A percentile compares a stretch with the other conserved stretches of the same genome.
Conservation (phyloP, 2,797 vertebrate genomes). For the Lindbergichthys nudifrons region DNA sequence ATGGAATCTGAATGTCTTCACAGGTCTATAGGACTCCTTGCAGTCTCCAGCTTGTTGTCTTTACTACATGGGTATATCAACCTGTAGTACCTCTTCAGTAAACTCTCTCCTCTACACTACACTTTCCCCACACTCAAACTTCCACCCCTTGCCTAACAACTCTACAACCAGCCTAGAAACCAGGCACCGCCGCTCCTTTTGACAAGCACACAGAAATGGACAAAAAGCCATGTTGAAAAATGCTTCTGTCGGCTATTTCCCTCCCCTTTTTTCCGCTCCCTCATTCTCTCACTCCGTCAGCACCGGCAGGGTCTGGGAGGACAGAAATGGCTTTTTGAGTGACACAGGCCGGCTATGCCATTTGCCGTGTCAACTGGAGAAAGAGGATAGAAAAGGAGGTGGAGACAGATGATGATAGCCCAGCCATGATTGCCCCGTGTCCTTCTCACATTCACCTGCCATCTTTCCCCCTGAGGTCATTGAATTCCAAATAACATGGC, state of each 20-base stretch:
- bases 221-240: slow-evolving; percentile 77
- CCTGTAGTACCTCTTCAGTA: slow-evolving; percentile 56
- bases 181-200: slow-evolving; percentile 54
- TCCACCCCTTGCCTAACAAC: slow-evolving; percentile 58
- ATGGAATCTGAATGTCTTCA: neutral
- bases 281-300: slow-evolving; percentile 73
- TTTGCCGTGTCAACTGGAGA: slow-evolving; percentile 74
- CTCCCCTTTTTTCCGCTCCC: slow-evolving; percentile 5
- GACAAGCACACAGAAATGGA: slow-evolving; percentile 76
- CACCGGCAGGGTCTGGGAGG: slow-evolving; percentile 64
- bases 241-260: slow-evolving; percentile 54
- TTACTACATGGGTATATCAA: slow-evolving; percentile 27
- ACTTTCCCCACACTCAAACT: slow-evolving; percentile 60
- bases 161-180: slow-evolving; percentile 62
- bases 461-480: slow-evolving; percentile 44
- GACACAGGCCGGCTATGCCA: slow-evolving; percentile 76
- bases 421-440: slow-evolving; percentile 64
- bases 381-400: slow-evolving; percentile 72
- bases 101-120: slow-evolving; percentile 38
- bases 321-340: slow-evolving; percentile 86
- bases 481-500: slow-evolving; percentile 48
- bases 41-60: slow-evolving; percentile 15
- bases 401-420: slow-evolving; percentile 79
- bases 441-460: slow-evolving; percentile 44
- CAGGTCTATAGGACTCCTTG: slow-evolving; percentile 4